Base-by-base conservation (phyloP, 2,797 vertebrate species). In the Crypturellus tataupa region DNA sequence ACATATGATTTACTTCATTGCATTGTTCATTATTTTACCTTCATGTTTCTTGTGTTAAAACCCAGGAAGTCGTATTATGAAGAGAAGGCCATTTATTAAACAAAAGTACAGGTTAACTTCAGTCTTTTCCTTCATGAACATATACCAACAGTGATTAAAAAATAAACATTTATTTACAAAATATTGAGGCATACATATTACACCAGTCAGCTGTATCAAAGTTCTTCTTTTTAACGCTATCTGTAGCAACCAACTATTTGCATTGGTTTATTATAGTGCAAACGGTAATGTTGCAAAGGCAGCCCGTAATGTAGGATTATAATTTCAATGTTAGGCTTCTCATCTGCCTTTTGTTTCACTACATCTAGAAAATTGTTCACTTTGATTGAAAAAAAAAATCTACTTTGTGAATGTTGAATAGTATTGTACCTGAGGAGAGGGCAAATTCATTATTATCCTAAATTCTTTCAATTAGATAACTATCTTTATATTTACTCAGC, bases 191-290 rank as follows among this genome's bases (percentile, higher is more conserved):
- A 98, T 98, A 99, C 98, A 99, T 98, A 99, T 99, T 98, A 99
- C 98, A 99, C 98, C 99, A 99, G 98, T 98, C 98, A 98, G 98
- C 98, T 98, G 97, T 98, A 99, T 98, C 98, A 98, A 99, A 98
- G 98, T 99, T 98, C 97, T 93, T 69, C n/a, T 95, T 93, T 98
- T 99, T 98, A 98, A 99, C 98, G 99, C 97, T 98, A 98, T 98
- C 98, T 98, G 97, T 98, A 99, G 98, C 98, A 98, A 98, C 98
- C 98, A 98, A 98, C 98, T 98, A 96, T 98, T 98, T 98, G 97
- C 97, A 98, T 99, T 99, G 98, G 98, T 98, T 98, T 98, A 98
- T 98, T 98, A 98, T 98, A 99, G 99, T 99, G 98, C 98, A 99
- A 99, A 99, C 91, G 98, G 98, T 98, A 98, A 97, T 97, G 97